Base-by-base conservation (phyloP, 1,140 invertebrate species). In the Drusus annulatus region DNA sequence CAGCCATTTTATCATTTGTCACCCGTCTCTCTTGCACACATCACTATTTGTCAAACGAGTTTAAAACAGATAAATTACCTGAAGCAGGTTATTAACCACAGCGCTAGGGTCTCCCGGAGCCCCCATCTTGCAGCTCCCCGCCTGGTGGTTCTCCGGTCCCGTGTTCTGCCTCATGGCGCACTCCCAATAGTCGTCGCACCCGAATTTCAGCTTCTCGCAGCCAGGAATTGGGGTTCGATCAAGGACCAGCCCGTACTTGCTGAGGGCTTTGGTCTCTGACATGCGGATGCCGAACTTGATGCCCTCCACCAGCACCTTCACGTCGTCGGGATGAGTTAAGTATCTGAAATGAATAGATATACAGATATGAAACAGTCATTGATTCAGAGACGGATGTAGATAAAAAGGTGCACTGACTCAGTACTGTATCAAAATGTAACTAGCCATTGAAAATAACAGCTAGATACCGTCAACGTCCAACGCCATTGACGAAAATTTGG, bases 121-220 rank as follows among this genome's bases (percentile, higher is more conserved):
- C 0, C 95, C 95, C 95, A 97, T 96, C 87, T 92, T 94, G 86
- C 94, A 96, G 7, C 94, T 94, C 4, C 95, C 95, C 0, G 94
- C 94, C 86, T 96, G 95, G 88, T 97, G 96, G 85, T 96, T 96
- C 87, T 97, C 94, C 0, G 95, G 93, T 0, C 93, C 93, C 0
- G 95, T 96, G 28, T 94, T 92, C 84, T 93, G 91, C 68, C 93
- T 89, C 1, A 95, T 91, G 0, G 95, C 94, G 83, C 96, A 97
- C 85, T 94, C 92, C 94, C 95, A 96, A 86, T 95, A 96, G 0
- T 92, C 92, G 85, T 96, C 95, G 73, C 92, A 94, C 0, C 94
- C 94, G 65, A 95, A 95, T 54, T 91, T 91, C 3, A 93, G 87
- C 58, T 92, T 90, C 84, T 95, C 92, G 84, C 95, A 97, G 19